These are phyloP conservation scores for Tilapia sparmanii DNA, from an alignment of 2,113 vertebrate species.

Conservation along the genomic window DNA sequence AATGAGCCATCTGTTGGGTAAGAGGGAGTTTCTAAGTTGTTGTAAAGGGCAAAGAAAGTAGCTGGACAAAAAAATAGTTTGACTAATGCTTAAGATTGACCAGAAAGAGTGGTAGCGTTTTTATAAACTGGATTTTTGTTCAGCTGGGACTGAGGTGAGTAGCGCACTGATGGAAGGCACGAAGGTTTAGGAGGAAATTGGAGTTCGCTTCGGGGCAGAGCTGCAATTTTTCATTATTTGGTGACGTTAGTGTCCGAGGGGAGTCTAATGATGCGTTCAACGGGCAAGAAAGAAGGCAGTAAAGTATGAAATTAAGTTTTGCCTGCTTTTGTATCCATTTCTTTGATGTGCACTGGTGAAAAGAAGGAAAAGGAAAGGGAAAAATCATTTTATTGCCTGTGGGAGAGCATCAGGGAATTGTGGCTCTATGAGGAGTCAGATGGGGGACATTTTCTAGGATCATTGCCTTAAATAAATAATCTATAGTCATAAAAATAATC, in stretches of 20 bases:
- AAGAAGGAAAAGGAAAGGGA: background rate
- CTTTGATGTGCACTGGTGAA: background rate
- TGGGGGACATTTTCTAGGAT: background rate
- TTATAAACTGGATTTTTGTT: background rate
- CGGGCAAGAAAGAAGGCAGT: background rate
- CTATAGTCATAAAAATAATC: background rate
- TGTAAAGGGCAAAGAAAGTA: background rate
- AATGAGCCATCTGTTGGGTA: background rate
- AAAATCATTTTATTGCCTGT: background rate
- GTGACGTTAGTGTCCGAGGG: background rate
- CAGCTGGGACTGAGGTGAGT: background rate
- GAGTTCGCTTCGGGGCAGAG: background rate
- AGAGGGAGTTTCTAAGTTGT: background rate
- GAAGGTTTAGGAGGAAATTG: background rate
- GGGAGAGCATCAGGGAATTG: background rate
- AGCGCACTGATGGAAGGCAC: background rate
- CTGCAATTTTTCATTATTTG: background rate
- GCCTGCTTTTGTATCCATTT: background rate
- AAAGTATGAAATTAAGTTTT: background rate
- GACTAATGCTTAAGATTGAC: background rate
- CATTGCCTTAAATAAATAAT: background rate
- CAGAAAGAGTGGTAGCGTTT: fast-evolving
- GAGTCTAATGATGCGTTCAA: background rate
- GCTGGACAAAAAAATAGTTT: background rate
- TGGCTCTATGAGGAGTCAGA: background rate